Evolutionary conservation across 2,113 vertebrate species (phyloP).

Genomic region (Lynx canadensis): DNA sequence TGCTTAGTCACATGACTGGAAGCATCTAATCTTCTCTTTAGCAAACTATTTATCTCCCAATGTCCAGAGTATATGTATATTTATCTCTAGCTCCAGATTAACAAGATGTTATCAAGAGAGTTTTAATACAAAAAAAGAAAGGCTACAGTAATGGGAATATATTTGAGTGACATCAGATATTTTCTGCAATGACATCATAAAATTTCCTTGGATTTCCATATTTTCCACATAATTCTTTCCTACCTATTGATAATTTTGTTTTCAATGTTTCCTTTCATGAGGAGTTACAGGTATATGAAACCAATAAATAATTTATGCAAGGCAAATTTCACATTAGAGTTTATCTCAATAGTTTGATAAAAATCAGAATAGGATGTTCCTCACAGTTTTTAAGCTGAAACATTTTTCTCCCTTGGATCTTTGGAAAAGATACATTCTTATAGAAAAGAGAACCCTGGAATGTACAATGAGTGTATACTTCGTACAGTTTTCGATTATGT

Average conservation of each 20-base stretch:
- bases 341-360: neutral
- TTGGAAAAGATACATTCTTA: neutral
- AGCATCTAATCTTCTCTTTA: neutral
- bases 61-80: neutral
- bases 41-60: neutral
- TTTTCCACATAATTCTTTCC: neutral
- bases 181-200: neutral
- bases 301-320: neutral
- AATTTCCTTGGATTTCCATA: neutral
- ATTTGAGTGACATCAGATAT: neutral
- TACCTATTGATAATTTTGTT: neutral
- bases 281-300: neutral
- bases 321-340: neutral
- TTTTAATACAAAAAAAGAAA: neutral
- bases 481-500: neutral
- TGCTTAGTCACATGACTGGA: neutral
- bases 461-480: neutral
- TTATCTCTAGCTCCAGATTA: neutral
- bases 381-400: neutral
- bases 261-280: neutral
- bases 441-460: neutral
- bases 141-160: neutral
- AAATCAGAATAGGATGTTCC: neutral
- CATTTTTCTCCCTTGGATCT: neutral
- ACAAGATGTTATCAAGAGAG: neutral